Base-by-base conservation (phyloP, 2,797 vertebrate genomes). In the Natrix natrix region DNA sequence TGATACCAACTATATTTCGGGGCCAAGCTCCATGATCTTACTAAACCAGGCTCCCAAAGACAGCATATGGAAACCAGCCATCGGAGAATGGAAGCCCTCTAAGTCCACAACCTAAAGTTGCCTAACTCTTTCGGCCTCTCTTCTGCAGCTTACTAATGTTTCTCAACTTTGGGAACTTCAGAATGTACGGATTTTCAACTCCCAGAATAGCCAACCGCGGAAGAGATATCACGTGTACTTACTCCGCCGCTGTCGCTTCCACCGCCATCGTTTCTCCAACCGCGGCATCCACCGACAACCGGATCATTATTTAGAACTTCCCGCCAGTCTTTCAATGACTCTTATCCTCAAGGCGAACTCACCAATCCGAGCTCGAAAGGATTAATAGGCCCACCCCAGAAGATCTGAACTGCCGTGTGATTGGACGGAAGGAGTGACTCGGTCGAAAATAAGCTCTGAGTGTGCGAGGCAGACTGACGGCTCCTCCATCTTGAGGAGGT, bases 401-500 rank as follows among this genome's bases (percentile, higher is more conserved):
- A n/a, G 78, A 10, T 43, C 8, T 20, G 26, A 69, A 32, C 0
- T 12, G 26, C 32, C 5, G 13, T 22, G 26, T 26, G 24, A 90
- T 91, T 93, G 92, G 89, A 16, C 55, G 2, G 10, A 24, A 28
- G 16, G 3, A 8, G 1, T 1, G 32, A 5, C 14, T 22, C 20
- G 28, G 26, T 11, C 32, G 20, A 20, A 28, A 28, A 54, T 0
- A n/a, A 17, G 1, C 6, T 24, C 43, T 20, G 55, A 59, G 5
- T 14, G 5, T 2, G 5, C 10, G 20, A 52, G 7, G 4, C 17
- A 48, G 16, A 3, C 2, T 4, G 11, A 2, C 1, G 1, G 4
- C 37, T 57, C 32, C 55, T 59, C 91, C 91, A 89, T 89, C 28
- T 92, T 89, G 37, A 57, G 87, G 52, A 37, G 66, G 91, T 66